phyloP scores from a whole-genome alignment of 2,113 vertebrate genomes.

The Monopterus albus region DNA sequence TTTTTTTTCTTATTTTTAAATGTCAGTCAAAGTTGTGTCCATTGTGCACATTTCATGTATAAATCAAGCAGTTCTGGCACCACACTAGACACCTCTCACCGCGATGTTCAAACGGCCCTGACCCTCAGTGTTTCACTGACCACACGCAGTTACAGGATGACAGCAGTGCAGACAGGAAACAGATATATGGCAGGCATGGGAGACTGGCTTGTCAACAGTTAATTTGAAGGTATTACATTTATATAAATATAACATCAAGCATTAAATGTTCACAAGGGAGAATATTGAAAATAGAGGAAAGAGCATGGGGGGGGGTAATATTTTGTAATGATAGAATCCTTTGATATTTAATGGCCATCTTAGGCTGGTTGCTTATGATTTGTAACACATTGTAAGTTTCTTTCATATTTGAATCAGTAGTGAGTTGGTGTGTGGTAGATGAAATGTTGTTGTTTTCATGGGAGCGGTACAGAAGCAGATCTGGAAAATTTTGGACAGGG shows the following conservation, averaged over 20 bases:
- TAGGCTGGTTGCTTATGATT: background rate
- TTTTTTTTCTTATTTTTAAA: conserved; percentile 3
- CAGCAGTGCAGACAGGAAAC: conserved; percentile 8
- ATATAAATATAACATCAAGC: conserved; percentile 33
- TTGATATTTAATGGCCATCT: no score
- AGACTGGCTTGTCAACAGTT: conserved; percentile 15
- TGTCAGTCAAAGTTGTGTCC: conserved; percentile 11
- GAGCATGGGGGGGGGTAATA: background rate
- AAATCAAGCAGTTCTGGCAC: conserved; percentile 30
- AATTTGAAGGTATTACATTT: conserved; percentile 34
- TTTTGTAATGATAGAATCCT: no score
- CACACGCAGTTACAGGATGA: conserved; percentile 21
- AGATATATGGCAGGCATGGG: background rate
- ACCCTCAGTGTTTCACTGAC: conserved; percentile 16
- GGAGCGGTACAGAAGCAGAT: no score
- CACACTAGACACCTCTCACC: conserved; percentile 4
- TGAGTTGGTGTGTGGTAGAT: background rate
- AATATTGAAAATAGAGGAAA: background rate
- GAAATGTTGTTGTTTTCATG: no score
- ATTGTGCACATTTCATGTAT: background rate
- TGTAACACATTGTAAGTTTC: no score
- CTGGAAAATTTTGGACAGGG: no score
- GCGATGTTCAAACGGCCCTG: conserved; percentile 19
- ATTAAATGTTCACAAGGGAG: conserved; percentile 20
- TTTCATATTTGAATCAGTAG: background rate